Percentiles rank a stretch among this genome's conserved stretches.
phyloP scores from a whole-genome alignment of 2,113 vertebrate species.

The Sturnira hondurensis region DNA sequence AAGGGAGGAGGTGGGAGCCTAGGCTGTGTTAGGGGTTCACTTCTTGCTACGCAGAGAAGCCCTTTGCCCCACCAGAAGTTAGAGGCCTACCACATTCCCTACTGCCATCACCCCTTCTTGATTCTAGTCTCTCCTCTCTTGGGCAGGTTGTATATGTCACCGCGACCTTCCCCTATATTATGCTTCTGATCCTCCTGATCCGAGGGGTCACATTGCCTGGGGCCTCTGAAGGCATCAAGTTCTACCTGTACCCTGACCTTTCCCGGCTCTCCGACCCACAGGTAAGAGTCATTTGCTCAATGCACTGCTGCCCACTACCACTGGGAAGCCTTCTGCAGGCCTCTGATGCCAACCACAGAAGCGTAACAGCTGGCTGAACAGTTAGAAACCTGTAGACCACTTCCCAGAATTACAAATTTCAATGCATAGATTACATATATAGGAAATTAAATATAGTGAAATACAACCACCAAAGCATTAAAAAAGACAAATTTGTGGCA shows the following conservation, averaged over 20 bases:
- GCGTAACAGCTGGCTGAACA: not conserved
- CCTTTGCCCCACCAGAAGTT: rapidly evolving
- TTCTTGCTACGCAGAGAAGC: not conserved
- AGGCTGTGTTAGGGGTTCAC: no score
- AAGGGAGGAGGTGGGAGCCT: not conserved
- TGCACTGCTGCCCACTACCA: not conserved
- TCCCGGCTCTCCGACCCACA: conserved; percentile 97
- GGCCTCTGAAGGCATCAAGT: conserved; percentile 93
- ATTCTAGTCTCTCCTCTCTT: not conserved
- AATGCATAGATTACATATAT: not conserved
- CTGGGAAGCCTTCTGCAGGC: not conserved
- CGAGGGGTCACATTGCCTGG: conserved; percentile 95
- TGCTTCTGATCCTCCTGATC: conserved; percentile 94
- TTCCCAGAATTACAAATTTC: not conserved
- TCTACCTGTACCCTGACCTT: conserved; percentile 98
- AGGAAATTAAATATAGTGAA: not conserved
- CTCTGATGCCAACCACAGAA: not conserved
- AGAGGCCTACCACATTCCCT: not conserved
- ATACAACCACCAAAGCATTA: not conserved
- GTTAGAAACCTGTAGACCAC: not conserved
- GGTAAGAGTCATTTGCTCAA: conserved; percentile 80
- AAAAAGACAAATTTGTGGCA: not conserved
- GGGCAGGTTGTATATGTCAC: conserved; percentile 96
- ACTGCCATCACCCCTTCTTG: not conserved
- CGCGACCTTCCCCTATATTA: conserved; percentile 96